Evolutionary conservation across 2,888 invertebrate species (phyloP), one percentile per base, ranked within the genome.

Genomic region (Syrphus vitripennis): DNA sequence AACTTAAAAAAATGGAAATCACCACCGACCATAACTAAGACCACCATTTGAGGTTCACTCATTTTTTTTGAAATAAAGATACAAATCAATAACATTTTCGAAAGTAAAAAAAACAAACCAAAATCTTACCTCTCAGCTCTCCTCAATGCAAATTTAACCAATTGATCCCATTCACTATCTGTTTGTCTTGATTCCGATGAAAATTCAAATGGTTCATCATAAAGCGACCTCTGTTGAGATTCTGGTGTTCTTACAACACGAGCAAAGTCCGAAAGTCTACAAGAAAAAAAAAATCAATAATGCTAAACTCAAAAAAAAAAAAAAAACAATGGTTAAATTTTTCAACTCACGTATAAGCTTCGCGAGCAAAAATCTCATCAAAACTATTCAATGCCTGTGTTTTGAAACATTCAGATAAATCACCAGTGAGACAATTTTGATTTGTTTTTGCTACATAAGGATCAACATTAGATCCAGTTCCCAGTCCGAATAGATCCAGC

Each of bases 351-450:
- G 89, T 78, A 88, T 95, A 95, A 88, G 93, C 92, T 67, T 93
- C 94, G 89, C 95, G 95, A 89, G 94, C 94, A 90, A 97, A 97
- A 91, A 97, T 96, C 72, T 96, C 96, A 69, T 96, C 95, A 77
- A 97, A 95, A 0, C 96, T 95, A 74, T 94, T 93, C 65, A 97
- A 91, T 0, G 97, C 97, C 88, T 96, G 95, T 0, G 96, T 97
- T 90, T 97, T 97, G 91, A 97, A 97, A 90, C 97, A 97, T 90
- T 97, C 97, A 0, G 96, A 95, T n/a, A 97, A 92, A 90, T 97
- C 97, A 4, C 97, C 97, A 83, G 94, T 95, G 75, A 97, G 92
- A 89, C 97, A 97, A 87, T 95, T 95, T 87, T 95, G 93, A 74
- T 97, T 97, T 0, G 95, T 94, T 90, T 94, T 95, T 63, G 96